Conservation (phyloP, 2,113 vertebrate species). For the Illadopsis cleaveri region DNA sequence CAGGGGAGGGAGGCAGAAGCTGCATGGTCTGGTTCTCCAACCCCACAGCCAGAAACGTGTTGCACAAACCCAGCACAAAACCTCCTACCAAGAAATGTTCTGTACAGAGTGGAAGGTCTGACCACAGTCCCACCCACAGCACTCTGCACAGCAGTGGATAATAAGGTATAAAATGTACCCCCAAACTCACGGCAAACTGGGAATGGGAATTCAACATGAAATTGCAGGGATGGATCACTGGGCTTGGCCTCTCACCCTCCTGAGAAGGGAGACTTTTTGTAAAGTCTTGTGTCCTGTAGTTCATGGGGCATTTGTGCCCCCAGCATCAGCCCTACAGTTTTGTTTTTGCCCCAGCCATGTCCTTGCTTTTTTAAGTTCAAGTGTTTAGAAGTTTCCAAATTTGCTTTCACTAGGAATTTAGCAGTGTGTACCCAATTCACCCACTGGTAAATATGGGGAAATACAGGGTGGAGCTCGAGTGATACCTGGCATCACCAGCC, state of each 20-base stretch:
- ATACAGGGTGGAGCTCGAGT: not conserved
- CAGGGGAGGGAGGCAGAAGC: not conserved
- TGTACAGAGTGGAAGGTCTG: not conserved
- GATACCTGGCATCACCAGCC: not conserved
- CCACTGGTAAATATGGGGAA: not conserved
- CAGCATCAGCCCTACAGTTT: not conserved
- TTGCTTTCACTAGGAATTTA: not conserved
- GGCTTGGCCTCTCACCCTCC: not conserved
- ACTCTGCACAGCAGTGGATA: not conserved
- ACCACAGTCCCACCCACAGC: not conserved
- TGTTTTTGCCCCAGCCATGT: not conserved
- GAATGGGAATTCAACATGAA: fast-evolving
- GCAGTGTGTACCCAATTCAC: not conserved
- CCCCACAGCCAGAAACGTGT: not conserved
- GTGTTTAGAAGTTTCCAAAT: not conserved
- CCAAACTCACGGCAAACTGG: fast-evolving
- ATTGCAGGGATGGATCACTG: not conserved
- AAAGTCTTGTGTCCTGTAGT: not conserved
- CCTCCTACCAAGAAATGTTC: not conserved
- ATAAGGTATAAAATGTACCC: not conserved
- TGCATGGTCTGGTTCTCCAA: fast-evolving
- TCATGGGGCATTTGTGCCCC: not conserved
- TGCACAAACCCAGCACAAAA: not conserved
- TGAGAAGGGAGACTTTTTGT: not conserved
- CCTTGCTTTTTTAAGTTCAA: not conserved